Conservation (phyloP, 1,140 invertebrate species). For the Dreissena polymorpha region DNA sequence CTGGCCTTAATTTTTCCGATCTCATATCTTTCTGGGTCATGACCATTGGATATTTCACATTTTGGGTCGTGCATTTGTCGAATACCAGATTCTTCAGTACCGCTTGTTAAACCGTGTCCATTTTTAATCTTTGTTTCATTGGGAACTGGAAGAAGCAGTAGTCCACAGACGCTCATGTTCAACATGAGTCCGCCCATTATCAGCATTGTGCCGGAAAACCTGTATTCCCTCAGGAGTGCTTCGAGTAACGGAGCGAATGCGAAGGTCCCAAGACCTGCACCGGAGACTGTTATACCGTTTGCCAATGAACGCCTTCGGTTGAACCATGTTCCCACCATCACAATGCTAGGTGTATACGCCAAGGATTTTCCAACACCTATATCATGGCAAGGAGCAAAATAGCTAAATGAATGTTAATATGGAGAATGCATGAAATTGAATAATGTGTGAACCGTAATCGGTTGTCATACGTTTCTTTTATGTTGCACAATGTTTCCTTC, state of each 20-base stretch:
- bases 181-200: conserved; percentile 48
- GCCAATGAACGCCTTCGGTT: conserved; percentile 59
- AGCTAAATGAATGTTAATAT: no score
- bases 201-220: conserved; percentile 38
- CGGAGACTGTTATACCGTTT: conserved; percentile 66
- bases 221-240: conserved; percentile 49
- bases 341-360: conserved; percentile 60
- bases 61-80: no score
- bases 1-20: no score
- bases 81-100: no score
- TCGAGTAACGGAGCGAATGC: conserved; percentile 70
- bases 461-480: no score
- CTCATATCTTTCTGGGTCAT: no score
- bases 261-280: conserved; percentile 70
- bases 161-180: conserved; percentile 47
- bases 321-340: conserved; percentile 67
- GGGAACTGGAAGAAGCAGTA: conserved; percentile 23
- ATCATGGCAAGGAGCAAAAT: no score
- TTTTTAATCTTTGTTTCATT: not conserved
- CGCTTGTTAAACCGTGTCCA: no score
- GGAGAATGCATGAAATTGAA: no score
- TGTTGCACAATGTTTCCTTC: no score
- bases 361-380: conserved; percentile 69
- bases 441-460: no score
- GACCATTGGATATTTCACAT: no score